Evolutionary conservation across 2,888 invertebrate species (phyloP).

Genomic region (Allophyes oxyacanthae): DNA sequence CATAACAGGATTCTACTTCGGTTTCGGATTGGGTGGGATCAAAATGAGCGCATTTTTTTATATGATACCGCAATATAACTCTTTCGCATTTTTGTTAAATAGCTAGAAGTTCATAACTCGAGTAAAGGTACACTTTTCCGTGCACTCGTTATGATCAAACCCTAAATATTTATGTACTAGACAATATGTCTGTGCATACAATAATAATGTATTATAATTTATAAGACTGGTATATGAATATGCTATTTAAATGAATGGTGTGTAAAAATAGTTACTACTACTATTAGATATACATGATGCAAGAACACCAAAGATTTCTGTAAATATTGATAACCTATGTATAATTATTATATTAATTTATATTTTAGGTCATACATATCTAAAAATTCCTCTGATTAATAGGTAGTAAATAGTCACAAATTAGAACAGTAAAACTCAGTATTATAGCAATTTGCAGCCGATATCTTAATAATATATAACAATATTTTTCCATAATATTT

Average conservation of each 20-base stretch:
- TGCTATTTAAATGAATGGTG: conserved; percentile 49
- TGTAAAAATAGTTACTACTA: conserved; percentile 60
- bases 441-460: conserved; percentile 35
- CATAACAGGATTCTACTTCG: conserved; percentile 20
- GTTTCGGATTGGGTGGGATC: conserved; percentile 52
- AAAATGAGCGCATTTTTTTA: conserved; percentile 54
- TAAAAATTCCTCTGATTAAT: conserved; percentile 32
- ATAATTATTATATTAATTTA: conserved; percentile 50
- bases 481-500: conserved; percentile 33
- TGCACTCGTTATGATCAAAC: conserved; percentile 62
- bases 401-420: conserved; percentile 40
- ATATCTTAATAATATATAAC: conserved; percentile 19
- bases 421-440: conserved; percentile 51
- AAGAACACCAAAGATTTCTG: conserved; percentile 64
- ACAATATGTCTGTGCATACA: conserved; percentile 47
- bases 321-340: conserved; percentile 57
- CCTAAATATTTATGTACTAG: conserved; percentile 46
- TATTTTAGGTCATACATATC: conserved; percentile 47
- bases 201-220: conserved; percentile 55
- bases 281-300: conserved; percentile 46
- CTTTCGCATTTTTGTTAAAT: not conserved
- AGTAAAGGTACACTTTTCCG: conserved; percentile 10
- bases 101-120: conserved; percentile 7
- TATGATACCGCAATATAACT: not conserved
- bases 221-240: conserved; percentile 61